These are phyloP conservation scores for Irena cyanogastra DNA, from an alignment of 2,113 vertebrate species.

Conservation along the genomic window DNA sequence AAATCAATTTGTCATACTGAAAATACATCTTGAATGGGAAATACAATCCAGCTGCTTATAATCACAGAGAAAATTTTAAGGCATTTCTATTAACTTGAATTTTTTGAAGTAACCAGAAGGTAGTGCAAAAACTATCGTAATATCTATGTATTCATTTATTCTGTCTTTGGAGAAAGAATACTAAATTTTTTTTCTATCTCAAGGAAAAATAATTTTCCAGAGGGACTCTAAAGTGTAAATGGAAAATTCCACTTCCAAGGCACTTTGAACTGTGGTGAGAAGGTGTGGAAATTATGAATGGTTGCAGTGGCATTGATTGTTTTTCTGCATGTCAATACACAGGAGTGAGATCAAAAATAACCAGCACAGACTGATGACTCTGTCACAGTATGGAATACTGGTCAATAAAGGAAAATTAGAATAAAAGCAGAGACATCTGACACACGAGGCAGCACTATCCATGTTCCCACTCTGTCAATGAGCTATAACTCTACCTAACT, in stretches of 20 bases:
- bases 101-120: not conserved
- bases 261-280: not conserved
- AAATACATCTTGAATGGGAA: not conserved
- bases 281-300: not conserved
- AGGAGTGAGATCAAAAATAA: not conserved
- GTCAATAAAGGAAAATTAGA: not conserved
- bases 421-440: not conserved
- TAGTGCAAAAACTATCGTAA: not conserved
- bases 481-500: not conserved
- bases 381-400: not conserved
- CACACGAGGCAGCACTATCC: not conserved
- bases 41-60: not conserved
- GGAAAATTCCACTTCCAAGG: not conserved
- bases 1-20: not conserved
- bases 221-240: not conserved
- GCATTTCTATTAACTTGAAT: not conserved
- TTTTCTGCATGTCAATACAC: not conserved
- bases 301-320: not conserved
- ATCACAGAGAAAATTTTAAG: not conserved
- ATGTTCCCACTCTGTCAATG: not conserved
- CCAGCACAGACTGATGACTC: not conserved
- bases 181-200: not conserved
- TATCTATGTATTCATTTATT: not conserved
- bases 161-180: not conserved
- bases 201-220: not conserved